phyloP scores from a whole-genome alignment of 2,888 invertebrate species.

The Cataglyphis cursor region DNA sequence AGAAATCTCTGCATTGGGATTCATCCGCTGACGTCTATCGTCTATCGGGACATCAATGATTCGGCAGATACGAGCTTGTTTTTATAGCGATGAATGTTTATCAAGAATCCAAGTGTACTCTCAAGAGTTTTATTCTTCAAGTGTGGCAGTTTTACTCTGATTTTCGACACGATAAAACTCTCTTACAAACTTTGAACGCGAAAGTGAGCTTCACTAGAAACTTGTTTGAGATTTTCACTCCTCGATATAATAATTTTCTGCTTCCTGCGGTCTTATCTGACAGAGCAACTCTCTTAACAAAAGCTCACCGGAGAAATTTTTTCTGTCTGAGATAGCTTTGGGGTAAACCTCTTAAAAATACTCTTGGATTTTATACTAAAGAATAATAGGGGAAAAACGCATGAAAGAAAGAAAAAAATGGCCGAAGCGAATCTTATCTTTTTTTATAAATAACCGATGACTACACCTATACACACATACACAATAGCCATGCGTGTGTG shows the following conservation, averaged over 20 bases:
- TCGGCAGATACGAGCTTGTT: conserved; percentile 18
- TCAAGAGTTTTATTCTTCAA: conserved; percentile 13
- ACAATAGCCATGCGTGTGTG: conserved; percentile 66
- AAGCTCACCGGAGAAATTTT: background rate
- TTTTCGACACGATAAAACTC: background rate
- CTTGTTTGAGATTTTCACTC: background rate
- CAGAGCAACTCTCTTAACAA: background rate
- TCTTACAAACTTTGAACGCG: background rate
- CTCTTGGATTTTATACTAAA: background rate
- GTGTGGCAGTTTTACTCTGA: background rate
- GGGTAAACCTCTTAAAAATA: background rate
- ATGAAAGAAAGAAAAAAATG: background rate
- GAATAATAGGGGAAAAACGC: background rate
- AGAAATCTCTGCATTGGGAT: background rate
- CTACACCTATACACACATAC: conserved; percentile 30
- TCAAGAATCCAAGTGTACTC: background rate
- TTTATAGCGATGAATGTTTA: background rate
- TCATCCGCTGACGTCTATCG: conserved; percentile 11
- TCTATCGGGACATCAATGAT: conserved; percentile 9
- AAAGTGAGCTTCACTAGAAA: background rate
- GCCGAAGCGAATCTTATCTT: background rate
- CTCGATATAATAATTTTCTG: background rate
- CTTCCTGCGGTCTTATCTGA: background rate
- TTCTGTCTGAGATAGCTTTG: background rate
- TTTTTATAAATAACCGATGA: conserved; percentile 23